Conservation (phyloP, 2,888 invertebrate species). For the Chrysolina oricalcia region DNA sequence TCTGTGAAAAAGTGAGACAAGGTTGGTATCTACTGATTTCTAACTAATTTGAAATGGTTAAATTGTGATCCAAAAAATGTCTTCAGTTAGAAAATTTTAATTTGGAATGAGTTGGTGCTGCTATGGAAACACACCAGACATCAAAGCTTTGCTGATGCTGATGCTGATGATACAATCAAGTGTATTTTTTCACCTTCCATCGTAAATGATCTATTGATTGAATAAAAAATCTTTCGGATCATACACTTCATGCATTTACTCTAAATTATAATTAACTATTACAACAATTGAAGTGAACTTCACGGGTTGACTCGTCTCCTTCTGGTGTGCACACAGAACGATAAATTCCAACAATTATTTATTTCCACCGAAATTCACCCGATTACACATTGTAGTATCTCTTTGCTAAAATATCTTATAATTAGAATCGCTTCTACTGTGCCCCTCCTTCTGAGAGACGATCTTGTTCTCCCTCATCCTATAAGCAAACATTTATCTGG, state of each 20-base stretch:
- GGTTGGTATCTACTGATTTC: no score
- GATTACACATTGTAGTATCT: conserved; percentile 65
- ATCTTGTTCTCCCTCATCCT: conserved; percentile 47
- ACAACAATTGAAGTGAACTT: conserved; percentile 7
- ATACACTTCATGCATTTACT: not conserved
- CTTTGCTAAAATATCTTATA: conserved; percentile 68
- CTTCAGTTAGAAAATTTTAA: no score
- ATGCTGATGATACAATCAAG: no score
- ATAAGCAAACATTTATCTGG: conserved; percentile 21
- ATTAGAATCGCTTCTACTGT: conserved; percentile 63
- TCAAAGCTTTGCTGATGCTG: no score
- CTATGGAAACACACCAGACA: no score
- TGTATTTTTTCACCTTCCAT: no score
- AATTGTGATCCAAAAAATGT: no score
- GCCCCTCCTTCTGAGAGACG: conserved; percentile 55
- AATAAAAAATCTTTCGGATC: not conserved
- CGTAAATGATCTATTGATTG: not conserved
- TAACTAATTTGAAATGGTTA: no score
- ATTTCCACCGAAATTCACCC: conserved; percentile 67
- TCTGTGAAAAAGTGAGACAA: no score
- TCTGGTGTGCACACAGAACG: conserved; percentile 56
- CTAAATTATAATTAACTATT: not conserved
- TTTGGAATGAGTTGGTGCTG: no score
- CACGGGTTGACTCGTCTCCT: conserved; percentile 13
- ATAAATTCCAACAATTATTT: conserved; percentile 69